Base-by-base conservation (phyloP, 1,140 invertebrate genomes). In the Coenobita brevimanus region DNA sequence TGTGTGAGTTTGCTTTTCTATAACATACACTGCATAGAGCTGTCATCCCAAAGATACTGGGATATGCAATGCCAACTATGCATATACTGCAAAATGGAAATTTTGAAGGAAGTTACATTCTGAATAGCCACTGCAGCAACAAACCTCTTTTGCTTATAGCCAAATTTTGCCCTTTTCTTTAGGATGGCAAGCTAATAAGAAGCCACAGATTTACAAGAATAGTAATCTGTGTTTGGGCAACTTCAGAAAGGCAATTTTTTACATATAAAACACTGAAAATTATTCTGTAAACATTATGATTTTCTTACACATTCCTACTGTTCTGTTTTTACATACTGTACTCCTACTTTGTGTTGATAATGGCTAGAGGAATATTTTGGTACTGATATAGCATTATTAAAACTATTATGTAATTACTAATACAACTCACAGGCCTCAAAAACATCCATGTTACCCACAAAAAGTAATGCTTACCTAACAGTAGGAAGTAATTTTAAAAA, bases 11-110 rank as follows among this genome's bases (percentile, higher is more conserved):
- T 8, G 46, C 46, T 50, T 50, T 8, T 50, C 17, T 50, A 50
- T 50, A 50, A 50, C 6, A 50, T 50, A 50, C 46, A 50, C 17
- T 50, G 46, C 17, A 50, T 24, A 27, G 57, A 80, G 78, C 78
- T 83, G 81, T 73, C 81, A 73, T 83, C 67, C 67, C 30, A 83
- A 83, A 73, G 81, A 73, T 33, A 69, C 64, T 82, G 80, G 80
- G 43, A 82, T 43, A 43, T 41, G 13, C 0, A 64, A 2, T 62
- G 24, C 21, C 21, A 82, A 38, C 27, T 36, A 27, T 2, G 1
- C 21, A 10, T 1, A 36, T 41, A 46, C 67, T 3, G 24, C 24
- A 21, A 8, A 80, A 80, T 27, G 41, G 13, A 30, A 30, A 6
- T 15, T 38, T 27, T 73, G 36, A 73, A 33, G 24, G 3, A 41